These are phyloP conservation scores for Tinea semifulvella DNA, from an alignment of 2,888 invertebrate genomes.

Conservation along the genomic window DNA sequence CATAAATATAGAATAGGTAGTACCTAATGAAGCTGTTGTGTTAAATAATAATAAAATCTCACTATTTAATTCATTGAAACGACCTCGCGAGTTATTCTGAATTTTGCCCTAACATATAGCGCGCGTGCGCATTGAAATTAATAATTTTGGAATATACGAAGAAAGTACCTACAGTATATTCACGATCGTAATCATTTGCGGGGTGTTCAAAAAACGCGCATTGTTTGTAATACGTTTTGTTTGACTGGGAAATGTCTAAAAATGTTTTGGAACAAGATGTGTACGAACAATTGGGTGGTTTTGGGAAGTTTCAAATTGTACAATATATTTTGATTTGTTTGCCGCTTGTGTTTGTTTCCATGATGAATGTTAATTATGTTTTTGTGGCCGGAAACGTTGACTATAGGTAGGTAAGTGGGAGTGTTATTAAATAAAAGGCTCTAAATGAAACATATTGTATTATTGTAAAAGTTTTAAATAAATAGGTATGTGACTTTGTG, in stretches of 20 bases:
- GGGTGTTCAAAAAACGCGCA: too few relatives aligned
- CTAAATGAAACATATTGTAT: too few relatives aligned
- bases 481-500: too few relatives aligned
- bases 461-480: too few relatives aligned
- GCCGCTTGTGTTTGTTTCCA: constrained; percentile 37
- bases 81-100: constrained; percentile 13
- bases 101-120: neutral
- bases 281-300: constrained; percentile 28
- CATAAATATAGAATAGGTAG: too few relatives aligned
- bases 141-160: neutral
- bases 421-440: too few relatives aligned
- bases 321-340: constrained; percentile 43
- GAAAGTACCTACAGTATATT: too few relatives aligned
- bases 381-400: constrained; percentile 44
- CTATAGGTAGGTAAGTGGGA: constrained; percentile 42
- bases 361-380: constrained; percentile 49
- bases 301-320: constrained; percentile 38
- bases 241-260: neutral
- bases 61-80: constrained; percentile 12
- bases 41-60: constrained; percentile 7
- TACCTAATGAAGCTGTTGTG: neutral
- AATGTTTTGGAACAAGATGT: constrained; percentile 19
- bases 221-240: neutral
- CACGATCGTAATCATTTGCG: too few relatives aligned
- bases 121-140: constrained; percentile 3